These are phyloP conservation scores for Oeneis ivallda DNA, from an alignment of 2,888 invertebrate genomes.

Conservation along the genomic window DNA sequence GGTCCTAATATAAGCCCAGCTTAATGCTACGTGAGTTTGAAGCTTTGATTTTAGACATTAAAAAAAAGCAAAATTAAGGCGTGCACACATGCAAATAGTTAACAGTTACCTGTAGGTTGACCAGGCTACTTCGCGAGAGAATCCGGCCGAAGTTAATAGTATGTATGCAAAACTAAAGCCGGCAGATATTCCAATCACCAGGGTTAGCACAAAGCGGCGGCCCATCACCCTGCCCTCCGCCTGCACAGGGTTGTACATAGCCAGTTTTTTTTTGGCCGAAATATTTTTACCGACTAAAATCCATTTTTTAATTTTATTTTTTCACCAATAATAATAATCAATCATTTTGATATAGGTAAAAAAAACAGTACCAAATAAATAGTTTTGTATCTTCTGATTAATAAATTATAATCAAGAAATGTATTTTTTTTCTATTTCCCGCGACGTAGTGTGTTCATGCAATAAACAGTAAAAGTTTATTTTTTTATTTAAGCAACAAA, in stretches of 20 bases:
- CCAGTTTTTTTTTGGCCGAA: constrained; percentile 20
- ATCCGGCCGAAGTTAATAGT: constrained; percentile 82
- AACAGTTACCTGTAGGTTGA: constrained; percentile 75
- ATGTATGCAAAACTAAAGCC: constrained; percentile 90
- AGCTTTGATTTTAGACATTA: not conserved
- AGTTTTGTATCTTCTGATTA: no score
- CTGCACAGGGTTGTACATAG: constrained; percentile 55
- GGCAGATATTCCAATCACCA: constrained; percentile 86
- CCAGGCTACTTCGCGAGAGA: constrained; percentile 70
- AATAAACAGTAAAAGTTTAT: not conserved
- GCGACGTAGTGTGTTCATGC: not conserved
- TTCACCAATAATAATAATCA: not conserved
- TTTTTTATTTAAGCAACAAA: not conserved
- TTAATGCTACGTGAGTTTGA: no score
- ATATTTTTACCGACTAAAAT: not conserved
- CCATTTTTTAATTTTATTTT: constrained; percentile 22
- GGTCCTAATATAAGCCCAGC: no score
- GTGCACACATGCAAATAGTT: constrained; percentile 31
- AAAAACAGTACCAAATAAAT: no score
- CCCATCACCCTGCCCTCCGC: constrained; percentile 81
- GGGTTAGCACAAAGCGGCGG: constrained; percentile 86
- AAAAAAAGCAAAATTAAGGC: not conserved
- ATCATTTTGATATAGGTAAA: no score
- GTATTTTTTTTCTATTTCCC: not conserved
- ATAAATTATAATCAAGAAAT: not conserved